These are phyloP conservation scores for Eurytoma adleriae DNA, from an alignment of 2,888 invertebrate species.

Conservation along the genomic window DNA sequence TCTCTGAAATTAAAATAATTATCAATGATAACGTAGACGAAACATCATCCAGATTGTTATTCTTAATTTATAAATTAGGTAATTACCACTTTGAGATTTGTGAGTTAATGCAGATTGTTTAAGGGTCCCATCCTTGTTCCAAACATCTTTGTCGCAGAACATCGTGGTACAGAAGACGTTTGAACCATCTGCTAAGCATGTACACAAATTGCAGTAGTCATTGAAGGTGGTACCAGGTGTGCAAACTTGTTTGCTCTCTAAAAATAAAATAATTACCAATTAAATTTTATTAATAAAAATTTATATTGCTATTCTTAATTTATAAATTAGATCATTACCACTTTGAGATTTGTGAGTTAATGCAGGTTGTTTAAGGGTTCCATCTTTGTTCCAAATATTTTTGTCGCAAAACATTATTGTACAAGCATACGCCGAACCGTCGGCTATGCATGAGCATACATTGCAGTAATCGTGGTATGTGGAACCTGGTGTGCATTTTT, in stretches of 20 bases:
- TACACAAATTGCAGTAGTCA: constrained; percentile 30
- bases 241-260: constrained; percentile 1
- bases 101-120: not conserved
- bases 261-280: not conserved
- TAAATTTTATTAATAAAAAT: not conserved
- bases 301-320: not conserved
- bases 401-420: constrained; percentile 69
- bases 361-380: not conserved
- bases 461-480: constrained; percentile 77
- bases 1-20: not conserved
- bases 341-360: not conserved
- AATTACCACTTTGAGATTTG: too few species aligned
- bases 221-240: constrained; percentile 18
- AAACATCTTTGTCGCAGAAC: not conserved
- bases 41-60: too few species aligned
- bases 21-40: too few species aligned
- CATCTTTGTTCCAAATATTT: constrained; percentile 38
- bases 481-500: constrained; percentile 6
- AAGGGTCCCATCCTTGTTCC: too few species aligned
- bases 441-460: constrained; percentile 77
- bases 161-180: constrained; percentile 16
- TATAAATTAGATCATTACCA: too few species aligned
- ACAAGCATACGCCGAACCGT: constrained; percentile 77
- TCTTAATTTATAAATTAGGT: not conserved
- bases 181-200: constrained; percentile 19